Conservation (phyloP, 2,888 invertebrate genomes). For the Heteromyza rotundicornis region DNA sequence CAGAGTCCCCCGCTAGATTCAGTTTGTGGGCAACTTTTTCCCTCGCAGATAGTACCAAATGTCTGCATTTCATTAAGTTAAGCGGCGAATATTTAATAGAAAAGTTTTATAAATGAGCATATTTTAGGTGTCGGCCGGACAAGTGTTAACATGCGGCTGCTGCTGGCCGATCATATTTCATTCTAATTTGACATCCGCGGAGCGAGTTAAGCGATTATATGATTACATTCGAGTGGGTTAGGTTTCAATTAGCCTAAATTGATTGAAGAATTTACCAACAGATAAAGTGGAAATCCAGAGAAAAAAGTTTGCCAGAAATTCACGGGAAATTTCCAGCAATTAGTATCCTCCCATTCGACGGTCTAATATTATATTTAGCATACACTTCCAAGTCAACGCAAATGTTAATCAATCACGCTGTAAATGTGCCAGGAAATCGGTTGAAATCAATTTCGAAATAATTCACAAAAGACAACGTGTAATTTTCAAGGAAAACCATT, state of each 20-base stretch:
- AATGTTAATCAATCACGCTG: not conserved
- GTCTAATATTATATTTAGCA: too few species aligned
- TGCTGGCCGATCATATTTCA: not conserved
- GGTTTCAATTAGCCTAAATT: too few species aligned
- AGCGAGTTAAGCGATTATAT: too few species aligned
- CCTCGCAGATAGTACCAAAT: not conserved
- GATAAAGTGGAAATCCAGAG: too few species aligned
- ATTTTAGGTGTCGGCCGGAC: not conserved
- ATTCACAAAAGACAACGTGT: not conserved
- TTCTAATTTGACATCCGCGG: not conserved
- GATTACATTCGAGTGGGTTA: too few species aligned
- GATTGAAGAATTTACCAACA: too few species aligned
- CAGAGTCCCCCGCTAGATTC: not conserved
- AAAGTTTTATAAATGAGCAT: not conserved
- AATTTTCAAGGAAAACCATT: not conserved
- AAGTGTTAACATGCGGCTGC: not conserved
- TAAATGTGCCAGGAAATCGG: not conserved
- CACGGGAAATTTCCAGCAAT: too few species aligned
- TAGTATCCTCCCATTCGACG: too few species aligned
- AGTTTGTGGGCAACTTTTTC: not conserved
- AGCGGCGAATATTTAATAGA: not conserved
- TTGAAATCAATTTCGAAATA: slow-evolving; percentile 4
- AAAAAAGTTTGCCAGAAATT: not conserved
- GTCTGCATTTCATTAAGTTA: not conserved
- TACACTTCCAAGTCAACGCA: too few species aligned